These are phyloP conservation scores for Dendrocincla fuliginosa DNA, from an alignment of 2,797 vertebrate species.

Conservation along the genomic window DNA sequence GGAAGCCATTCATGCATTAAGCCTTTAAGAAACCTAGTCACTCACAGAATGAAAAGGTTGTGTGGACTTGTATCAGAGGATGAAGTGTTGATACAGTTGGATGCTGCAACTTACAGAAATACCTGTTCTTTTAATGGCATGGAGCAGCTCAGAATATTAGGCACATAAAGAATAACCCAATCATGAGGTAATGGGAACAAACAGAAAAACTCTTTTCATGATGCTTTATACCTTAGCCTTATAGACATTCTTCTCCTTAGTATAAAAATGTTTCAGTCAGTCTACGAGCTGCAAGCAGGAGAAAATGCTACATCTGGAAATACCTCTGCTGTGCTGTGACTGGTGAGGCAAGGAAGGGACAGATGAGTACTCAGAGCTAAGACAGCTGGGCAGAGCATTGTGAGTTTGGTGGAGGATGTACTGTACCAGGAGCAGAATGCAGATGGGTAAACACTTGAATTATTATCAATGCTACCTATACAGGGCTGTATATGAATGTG, in stretches of 20 bases:
- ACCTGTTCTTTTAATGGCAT: background rate
- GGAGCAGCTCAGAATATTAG: background rate
- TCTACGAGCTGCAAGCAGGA: background rate
- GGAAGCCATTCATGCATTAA: background rate
- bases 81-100: background rate
- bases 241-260: background rate
- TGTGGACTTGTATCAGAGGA: background rate
- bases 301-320: background rate
- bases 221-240: background rate
- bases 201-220: background rate
- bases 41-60: background rate
- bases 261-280: background rate
- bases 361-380: background rate
- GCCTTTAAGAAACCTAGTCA: background rate
- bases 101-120: background rate
- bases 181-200: background rate
- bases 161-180: background rate
- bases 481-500: background rate
- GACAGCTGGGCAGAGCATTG: background rate
- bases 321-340: background rate
- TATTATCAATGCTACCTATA: background rate
- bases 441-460: background rate
- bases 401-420: fast-evolving
- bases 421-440: fast-evolving
- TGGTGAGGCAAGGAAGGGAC: background rate